Percentiles rank a stretch among this genome's conserved stretches.
phyloP scores from a whole-genome alignment of 2,888 invertebrate genomes.

The Drosophila pseudotalamancana region DNA sequence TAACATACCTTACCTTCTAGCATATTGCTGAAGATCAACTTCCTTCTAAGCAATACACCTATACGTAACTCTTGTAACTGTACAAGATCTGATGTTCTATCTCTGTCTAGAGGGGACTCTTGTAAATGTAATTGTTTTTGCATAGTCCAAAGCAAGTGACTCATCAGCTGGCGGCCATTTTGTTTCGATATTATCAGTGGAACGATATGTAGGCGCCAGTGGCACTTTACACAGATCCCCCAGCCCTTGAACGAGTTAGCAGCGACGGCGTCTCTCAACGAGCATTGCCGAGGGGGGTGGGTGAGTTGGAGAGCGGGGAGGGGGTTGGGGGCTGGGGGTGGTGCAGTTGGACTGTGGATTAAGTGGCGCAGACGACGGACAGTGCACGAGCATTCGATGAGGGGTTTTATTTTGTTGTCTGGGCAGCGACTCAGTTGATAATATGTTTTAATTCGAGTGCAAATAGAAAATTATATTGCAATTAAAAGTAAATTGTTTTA shows the following conservation, averaged over 20 bases:
- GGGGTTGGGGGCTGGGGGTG: constrained; percentile 5
- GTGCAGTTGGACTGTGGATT: constrained; percentile 54
- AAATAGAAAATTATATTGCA: constrained; percentile 80
- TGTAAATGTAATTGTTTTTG: constrained; percentile 20
- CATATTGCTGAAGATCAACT: no score
- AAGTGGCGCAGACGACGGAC: constrained; percentile 49
- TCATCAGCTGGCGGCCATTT: constrained; percentile 59
- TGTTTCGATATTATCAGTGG: constrained; percentile 64
- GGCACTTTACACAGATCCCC: constrained; percentile 73
- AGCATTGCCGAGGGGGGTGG: constrained; percentile 32
- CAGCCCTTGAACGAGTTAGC: constrained; percentile 15
- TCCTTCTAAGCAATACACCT: no score
- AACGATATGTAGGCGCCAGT: constrained; percentile 73
- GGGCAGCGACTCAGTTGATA: constrained; percentile 58
- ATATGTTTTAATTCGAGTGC: constrained; percentile 72
- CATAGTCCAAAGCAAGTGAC: constrained; percentile 26
- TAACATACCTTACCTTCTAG: no score
- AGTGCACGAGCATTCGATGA: constrained; percentile 48
- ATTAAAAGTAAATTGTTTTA: constrained; percentile 78
- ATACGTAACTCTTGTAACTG: no score
- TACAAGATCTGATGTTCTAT: not conserved
- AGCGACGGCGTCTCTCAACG: constrained; percentile 21
- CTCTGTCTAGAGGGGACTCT: no score
- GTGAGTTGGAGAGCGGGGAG: not conserved
- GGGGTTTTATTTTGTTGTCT: constrained; percentile 35